phyloP scores from a whole-genome alignment of 2,888 invertebrate species.

The Drosophila melanosoma region DNA sequence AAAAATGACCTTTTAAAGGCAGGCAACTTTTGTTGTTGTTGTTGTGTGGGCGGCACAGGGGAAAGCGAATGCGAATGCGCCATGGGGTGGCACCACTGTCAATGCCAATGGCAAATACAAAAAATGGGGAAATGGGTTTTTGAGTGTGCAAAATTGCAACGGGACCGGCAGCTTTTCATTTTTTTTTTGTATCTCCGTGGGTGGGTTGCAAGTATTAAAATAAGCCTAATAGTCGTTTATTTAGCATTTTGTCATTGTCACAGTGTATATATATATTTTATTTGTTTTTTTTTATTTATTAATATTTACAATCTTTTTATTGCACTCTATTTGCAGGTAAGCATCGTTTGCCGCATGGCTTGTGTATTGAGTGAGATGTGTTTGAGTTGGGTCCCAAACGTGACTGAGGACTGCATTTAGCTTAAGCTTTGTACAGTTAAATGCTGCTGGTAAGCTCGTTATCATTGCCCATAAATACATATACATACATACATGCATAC shows the following conservation, averaged over 20 bases:
- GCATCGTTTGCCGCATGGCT: slow-evolving; percentile 45
- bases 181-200: slow-evolving; percentile 29
- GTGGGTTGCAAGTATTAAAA: slow-evolving; percentile 45
- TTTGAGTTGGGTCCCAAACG: slow-evolving; percentile 43
- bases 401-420: slow-evolving; percentile 59
- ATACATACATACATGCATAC: background rate
- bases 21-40: slow-evolving; percentile 17
- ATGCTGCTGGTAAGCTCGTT: slow-evolving; percentile 48
- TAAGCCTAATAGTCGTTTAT: slow-evolving; percentile 28
- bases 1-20: slow-evolving; percentile 65
- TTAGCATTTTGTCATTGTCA: slow-evolving; percentile 16
- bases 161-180: slow-evolving; percentile 27
- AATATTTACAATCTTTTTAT: slow-evolving; percentile 24
- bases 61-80: slow-evolving; percentile 31
- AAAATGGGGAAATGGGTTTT: slow-evolving; percentile 41
- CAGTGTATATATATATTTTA: background rate
- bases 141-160: slow-evolving; percentile 35
- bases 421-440: slow-evolving; percentile 29
- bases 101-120: slow-evolving; percentile 45
- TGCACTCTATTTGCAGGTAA: slow-evolving; percentile 65
- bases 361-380: slow-evolving; percentile 30
- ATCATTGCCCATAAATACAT: slow-evolving; percentile 19
- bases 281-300: slow-evolving; percentile 15
- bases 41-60: slow-evolving; percentile 42
- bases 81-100: slow-evolving; percentile 49